Conservation (phyloP, 2,797 vertebrate species). For the Enteromius viviparus region DNA sequence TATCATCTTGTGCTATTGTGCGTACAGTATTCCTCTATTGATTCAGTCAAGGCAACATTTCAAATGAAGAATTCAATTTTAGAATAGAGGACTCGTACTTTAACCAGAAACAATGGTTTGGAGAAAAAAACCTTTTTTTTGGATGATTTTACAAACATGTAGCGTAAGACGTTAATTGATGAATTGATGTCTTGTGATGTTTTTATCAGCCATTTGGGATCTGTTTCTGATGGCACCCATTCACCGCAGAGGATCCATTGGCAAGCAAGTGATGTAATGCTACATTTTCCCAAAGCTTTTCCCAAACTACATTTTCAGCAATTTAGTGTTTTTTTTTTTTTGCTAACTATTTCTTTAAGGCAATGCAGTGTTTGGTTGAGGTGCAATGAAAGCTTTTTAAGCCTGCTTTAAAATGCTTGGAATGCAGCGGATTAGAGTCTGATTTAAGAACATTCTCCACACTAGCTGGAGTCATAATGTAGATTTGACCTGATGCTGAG, state of each 20-base stretch:
- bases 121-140: too few species aligned
- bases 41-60: too few species aligned
- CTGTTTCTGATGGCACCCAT: neutral
- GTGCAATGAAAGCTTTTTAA: slow-evolving; percentile 22
- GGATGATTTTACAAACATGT: too few species aligned
- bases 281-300: neutral
- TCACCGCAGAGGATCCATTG: neutral
- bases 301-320: neutral
- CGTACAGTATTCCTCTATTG: too few species aligned
- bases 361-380: slow-evolving; percentile 3
- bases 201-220: neutral
- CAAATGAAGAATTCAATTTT: too few species aligned
- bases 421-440: slow-evolving; percentile 41
- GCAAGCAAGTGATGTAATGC: neutral
- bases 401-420: slow-evolving; percentile 33
- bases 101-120: too few species aligned
- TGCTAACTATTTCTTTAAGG: neutral
- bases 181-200: neutral
- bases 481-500: slow-evolving; percentile 21
- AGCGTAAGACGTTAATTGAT: too few species aligned
- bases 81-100: too few species aligned
- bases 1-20: neutral
- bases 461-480: neutral
- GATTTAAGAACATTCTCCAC: slow-evolving; percentile 17
- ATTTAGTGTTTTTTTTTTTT: neutral